These are phyloP conservation scores for Choloepus hoffmanni DNA, from an alignment of 2,113 vertebrate genomes.

Conservation along the genomic window DNA sequence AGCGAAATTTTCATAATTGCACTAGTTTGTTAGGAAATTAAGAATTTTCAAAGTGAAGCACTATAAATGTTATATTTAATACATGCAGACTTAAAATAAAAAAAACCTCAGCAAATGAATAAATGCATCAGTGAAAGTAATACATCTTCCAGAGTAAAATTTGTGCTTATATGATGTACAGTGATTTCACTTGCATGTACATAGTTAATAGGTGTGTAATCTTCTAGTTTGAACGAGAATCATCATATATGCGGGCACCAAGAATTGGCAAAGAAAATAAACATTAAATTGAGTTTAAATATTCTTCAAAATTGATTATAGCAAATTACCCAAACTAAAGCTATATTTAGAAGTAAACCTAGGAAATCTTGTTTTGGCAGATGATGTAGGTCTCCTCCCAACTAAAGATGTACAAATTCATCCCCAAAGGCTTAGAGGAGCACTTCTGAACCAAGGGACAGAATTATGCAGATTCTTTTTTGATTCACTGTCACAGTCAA, in stretches of 20 bases:
- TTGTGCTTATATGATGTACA: constrained; percentile 73
- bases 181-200: constrained; percentile 80
- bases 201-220: constrained; percentile 83
- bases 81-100: constrained; percentile 68
- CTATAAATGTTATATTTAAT: constrained; percentile 81
- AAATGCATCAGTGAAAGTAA: constrained; percentile 77
- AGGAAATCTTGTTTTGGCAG: constrained; percentile 76
- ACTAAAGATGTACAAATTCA: constrained; percentile 56
- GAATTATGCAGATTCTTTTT: background rate
- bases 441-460: background rate
- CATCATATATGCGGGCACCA: constrained; percentile 78
- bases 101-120: constrained; percentile 75
- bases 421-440: constrained; percentile 58
- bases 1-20: constrained; percentile 81
- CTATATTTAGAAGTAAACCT: constrained; percentile 81
- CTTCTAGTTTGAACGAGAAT: constrained; percentile 82
- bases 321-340: constrained; percentile 81
- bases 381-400: constrained; percentile 73
- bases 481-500: constrained; percentile 22
- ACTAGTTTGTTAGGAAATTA: constrained; percentile 81
- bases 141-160: constrained; percentile 77
- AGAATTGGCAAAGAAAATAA: constrained; percentile 82
- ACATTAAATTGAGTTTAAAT: constrained; percentile 82
- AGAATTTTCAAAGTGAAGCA: constrained; percentile 78
- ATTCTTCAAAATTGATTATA: constrained; percentile 84